Conservation (phyloP, 2,113 vertebrate genomes). For the Patagioenas fasciata region DNA sequence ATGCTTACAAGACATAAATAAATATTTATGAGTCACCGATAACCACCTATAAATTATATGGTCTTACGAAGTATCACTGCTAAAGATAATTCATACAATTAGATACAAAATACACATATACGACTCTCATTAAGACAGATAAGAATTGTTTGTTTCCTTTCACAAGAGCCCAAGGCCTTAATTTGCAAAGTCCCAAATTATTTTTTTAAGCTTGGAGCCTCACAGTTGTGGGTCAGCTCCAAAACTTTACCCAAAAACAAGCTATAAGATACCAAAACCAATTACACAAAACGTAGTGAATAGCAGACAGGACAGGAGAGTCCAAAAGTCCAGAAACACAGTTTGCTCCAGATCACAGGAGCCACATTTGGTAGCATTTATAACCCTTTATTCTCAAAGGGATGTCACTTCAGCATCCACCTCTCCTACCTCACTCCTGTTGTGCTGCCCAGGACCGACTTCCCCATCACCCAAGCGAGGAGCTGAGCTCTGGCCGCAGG, state of each 20-base stretch:
- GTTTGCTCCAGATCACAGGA: not conserved
- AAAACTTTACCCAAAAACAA: not conserved
- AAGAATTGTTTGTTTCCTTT: constrained; percentile 37
- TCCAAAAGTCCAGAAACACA: not conserved
- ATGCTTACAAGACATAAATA: constrained; percentile 42
- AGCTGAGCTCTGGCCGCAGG: not conserved
- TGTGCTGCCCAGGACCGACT: not conserved
- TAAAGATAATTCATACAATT: constrained; percentile 46
- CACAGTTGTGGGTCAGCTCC: not conserved
- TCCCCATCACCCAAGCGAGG: not conserved
- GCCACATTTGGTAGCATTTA: not conserved
- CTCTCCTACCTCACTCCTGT: not conserved
- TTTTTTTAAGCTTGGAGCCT: not conserved
- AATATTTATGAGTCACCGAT: constrained; percentile 53
- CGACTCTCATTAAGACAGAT: constrained; percentile 4
- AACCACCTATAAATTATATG: constrained; percentile 44
- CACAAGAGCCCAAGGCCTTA: not conserved
- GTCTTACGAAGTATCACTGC: constrained; percentile 39
- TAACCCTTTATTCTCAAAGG: not conserved
- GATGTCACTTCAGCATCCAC: not conserved
- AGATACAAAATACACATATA: constrained; percentile 27
- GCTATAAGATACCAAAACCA: not conserved
- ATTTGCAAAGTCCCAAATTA: not conserved
- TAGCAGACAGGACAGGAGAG: accelerated
- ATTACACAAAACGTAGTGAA: not conserved